Conservation (phyloP, 2,797 vertebrate species). For the Emydoidea blandingii region DNA sequence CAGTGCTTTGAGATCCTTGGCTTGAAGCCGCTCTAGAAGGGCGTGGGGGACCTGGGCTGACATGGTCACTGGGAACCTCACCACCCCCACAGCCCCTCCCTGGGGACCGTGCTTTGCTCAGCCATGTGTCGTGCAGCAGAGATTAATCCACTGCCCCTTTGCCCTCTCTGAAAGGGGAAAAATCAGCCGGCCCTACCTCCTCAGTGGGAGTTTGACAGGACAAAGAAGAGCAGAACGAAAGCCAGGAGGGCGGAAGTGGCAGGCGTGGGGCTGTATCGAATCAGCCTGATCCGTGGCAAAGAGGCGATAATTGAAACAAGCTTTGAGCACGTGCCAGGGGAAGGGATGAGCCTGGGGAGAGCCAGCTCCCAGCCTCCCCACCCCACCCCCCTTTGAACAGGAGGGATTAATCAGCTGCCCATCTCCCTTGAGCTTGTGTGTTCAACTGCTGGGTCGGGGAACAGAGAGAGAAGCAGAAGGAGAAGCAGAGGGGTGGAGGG, state of each 20-base stretch:
- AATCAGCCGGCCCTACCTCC: not conserved
- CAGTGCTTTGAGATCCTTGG: not conserved
- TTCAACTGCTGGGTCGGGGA: fast-evolving
- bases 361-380: not conserved
- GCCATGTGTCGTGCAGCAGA: not conserved
- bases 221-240: conserved; percentile 49
- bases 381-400: fast-evolving
- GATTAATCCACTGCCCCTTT: not conserved
- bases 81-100: not conserved
- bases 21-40: not conserved
- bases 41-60: not conserved
- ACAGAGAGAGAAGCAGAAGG: fast-evolving
- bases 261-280: not conserved
- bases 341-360: not conserved
- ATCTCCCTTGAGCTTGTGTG: fast-evolving
- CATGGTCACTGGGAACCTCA: fast-evolving
- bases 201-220: not conserved
- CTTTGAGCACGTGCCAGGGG: not conserved
- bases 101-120: not conserved
- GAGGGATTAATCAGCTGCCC: fast-evolving
- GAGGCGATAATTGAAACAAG: conserved; percentile 57
- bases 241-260: not conserved
- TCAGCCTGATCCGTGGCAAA: not conserved
- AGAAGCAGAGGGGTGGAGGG: not conserved
- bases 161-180: not conserved